Evolutionary conservation across 2,797 vertebrate species (phyloP).

Genomic region (Sparidentex hasta): DNA sequence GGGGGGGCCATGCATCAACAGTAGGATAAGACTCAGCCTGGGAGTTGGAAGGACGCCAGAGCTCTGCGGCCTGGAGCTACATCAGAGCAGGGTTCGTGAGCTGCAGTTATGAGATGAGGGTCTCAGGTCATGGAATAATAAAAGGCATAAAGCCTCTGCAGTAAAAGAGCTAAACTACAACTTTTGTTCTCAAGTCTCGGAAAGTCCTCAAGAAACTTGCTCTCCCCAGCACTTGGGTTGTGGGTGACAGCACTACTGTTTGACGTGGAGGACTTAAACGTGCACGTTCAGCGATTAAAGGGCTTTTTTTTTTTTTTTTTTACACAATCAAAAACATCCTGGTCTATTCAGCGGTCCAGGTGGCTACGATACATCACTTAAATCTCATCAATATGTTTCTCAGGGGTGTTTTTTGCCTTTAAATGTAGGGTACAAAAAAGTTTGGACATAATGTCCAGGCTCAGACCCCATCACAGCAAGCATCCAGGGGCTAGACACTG

Average conservation of each 20-base stretch:
- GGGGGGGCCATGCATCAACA: constrained; percentile 49
- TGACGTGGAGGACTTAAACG: background rate
- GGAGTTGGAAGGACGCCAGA: constrained; percentile 66
- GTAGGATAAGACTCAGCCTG: constrained; percentile 59
- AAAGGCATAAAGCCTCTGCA: constrained; percentile 57
- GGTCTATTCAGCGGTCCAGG: background rate
- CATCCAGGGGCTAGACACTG: background rate
- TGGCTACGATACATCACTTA: background rate
- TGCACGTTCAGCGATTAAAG: background rate
- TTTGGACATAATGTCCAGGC: constrained; percentile 8
- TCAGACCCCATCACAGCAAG: background rate
- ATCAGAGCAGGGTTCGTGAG: constrained; percentile 76
- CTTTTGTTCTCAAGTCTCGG: constrained; percentile 31
- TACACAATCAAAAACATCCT: background rate
- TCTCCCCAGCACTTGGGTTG: background rate
- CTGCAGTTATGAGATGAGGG: constrained; percentile 68
- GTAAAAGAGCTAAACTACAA: constrained; percentile 46
- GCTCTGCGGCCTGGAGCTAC: constrained; percentile 76
- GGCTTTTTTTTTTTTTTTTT: background rate
- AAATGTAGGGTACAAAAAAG: constrained; percentile 2
- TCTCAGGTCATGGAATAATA: constrained; percentile 75
- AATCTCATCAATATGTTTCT: background rate
- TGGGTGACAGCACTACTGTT: background rate
- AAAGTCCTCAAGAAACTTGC: constrained; percentile 10
- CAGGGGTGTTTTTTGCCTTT: background rate